Evolutionary conservation across 2,888 invertebrate genomes (phyloP).

Genomic region (Microplitis deprimator): DNA sequence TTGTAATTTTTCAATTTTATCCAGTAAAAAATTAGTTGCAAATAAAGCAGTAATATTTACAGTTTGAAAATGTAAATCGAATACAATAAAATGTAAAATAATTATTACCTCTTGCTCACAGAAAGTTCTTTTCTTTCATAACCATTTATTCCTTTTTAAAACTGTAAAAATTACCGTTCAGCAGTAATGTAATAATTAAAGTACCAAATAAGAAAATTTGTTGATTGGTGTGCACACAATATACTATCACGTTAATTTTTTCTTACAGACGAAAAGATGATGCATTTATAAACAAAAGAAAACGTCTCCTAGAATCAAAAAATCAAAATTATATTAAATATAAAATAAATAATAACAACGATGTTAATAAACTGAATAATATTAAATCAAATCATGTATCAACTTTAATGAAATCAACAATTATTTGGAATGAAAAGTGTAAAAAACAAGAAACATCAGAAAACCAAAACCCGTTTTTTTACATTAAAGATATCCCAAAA

Average conservation of each 20-base stretch:
- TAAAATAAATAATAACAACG: background rate
- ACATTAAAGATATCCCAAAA: conserved; percentile 64
- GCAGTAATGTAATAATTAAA: too few species aligned
- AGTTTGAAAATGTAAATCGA: too few species aligned
- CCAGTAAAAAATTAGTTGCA: too few species aligned
- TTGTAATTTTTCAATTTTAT: too few species aligned
- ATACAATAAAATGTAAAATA: too few species aligned
- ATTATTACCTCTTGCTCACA: too few species aligned
- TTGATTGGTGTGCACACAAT: background rate
- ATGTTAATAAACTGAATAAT: conserved; percentile 32
- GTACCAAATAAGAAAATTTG: background rate
- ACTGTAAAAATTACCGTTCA: too few species aligned
- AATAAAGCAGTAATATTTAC: too few species aligned
- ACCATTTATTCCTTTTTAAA: too few species aligned
- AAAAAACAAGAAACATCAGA: conserved; percentile 32
- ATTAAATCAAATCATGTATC: conserved; percentile 46
- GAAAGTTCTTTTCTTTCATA: too few species aligned
- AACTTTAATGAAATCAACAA: conserved; percentile 61
- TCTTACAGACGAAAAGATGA: conserved; percentile 60
- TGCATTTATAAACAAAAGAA: conserved; percentile 58
- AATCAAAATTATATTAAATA: conserved; percentile 20
- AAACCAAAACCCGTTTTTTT: conserved; percentile 48
- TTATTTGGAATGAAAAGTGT: conserved; percentile 63
- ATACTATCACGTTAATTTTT: background rate
- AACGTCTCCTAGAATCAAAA: conserved; percentile 46